phyloP scores from a whole-genome alignment of 2,113 vertebrate genomes.

The Pluvianellus socialis region DNA sequence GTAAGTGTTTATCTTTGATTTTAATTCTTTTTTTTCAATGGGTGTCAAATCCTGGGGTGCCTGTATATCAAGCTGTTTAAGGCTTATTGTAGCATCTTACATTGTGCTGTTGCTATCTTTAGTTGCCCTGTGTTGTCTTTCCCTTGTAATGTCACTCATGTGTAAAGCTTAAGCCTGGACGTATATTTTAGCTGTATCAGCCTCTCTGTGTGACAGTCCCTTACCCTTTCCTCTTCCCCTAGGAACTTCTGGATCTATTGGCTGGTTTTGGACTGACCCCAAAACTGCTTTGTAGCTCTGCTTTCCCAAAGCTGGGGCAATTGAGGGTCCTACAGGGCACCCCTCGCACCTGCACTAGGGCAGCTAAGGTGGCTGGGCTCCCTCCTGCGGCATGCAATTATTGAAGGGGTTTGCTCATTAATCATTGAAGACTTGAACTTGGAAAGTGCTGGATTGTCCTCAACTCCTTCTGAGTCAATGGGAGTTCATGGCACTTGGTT shows the following conservation, averaged over 20 bases:
- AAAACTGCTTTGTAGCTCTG: fast-evolving
- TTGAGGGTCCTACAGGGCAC: too few species aligned
- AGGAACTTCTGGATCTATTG: background rate
- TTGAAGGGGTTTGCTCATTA: background rate
- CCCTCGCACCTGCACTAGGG: fast-evolving
- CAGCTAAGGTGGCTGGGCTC: background rate
- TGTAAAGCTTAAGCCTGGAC: background rate
- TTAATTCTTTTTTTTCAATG: background rate
- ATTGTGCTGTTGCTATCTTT: background rate
- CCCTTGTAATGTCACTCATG: background rate
- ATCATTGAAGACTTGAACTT: background rate
- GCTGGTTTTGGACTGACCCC: background rate
- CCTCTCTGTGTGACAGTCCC: fast-evolving
- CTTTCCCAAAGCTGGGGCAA: fast-evolving
- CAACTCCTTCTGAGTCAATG: background rate
- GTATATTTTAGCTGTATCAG: background rate
- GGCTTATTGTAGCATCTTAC: background rate
- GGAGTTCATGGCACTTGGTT: background rate
- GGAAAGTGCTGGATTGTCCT: background rate
- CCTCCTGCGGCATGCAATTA: fast-evolving
- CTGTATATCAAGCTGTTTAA: too few species aligned
- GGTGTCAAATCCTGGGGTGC: fast-evolving
- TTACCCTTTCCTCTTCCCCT: background rate
- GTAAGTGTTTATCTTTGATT: background rate
- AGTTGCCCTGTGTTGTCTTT: background rate